Percentiles rank a stretch among this genome's conserved stretches.
Conservation (phyloP, 2,888 invertebrate genomes). For the Sarcophaga carnaria region DNA sequence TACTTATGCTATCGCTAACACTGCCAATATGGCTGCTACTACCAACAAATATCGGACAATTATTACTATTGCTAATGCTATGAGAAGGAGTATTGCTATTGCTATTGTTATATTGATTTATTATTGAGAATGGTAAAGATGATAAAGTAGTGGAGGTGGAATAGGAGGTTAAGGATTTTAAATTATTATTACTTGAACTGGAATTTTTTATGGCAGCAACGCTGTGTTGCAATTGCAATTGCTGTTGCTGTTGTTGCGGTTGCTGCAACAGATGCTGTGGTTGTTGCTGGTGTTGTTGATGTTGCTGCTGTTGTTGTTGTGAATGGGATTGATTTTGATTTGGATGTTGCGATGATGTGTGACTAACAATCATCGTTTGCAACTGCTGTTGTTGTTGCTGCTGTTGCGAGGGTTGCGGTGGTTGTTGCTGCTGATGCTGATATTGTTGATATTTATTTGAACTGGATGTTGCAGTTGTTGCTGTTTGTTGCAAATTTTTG, state of each 20-base stretch:
- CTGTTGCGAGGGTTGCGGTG: conserved; percentile 81
- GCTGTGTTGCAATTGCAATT: conserved; percentile 70
- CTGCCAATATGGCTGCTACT: conserved; percentile 62
- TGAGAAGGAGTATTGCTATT: conserved; percentile 72
- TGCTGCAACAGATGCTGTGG: conserved; percentile 44
- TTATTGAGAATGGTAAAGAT: conserved; percentile 62
- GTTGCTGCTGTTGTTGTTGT: conserved; percentile 72
- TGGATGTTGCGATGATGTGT: conserved; percentile 62
- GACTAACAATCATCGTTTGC: conserved; percentile 63
- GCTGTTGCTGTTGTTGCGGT: conserved; percentile 66
- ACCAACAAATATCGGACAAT: conserved; percentile 63
- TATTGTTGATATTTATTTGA: conserved; percentile 81
- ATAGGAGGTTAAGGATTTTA: conserved; percentile 39
- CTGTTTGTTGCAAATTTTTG: conserved; percentile 63
- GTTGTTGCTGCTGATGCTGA: conserved; percentile 74
- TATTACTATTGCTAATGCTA: conserved; percentile 66
- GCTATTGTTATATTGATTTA: conserved; percentile 67
- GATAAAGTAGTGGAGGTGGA: conserved; percentile 29
- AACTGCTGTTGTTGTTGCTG: conserved; percentile 71
- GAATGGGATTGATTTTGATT: conserved; percentile 61
- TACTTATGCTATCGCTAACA: conserved; percentile 71
- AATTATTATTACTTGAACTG: conserved; percentile 67
- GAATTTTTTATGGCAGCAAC: conserved; percentile 69
- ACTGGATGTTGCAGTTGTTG: conserved; percentile 82
- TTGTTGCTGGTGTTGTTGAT: conserved; percentile 76